Base-by-base conservation (phyloP, 1,140 invertebrate genomes). In the Euschistus heros region DNA sequence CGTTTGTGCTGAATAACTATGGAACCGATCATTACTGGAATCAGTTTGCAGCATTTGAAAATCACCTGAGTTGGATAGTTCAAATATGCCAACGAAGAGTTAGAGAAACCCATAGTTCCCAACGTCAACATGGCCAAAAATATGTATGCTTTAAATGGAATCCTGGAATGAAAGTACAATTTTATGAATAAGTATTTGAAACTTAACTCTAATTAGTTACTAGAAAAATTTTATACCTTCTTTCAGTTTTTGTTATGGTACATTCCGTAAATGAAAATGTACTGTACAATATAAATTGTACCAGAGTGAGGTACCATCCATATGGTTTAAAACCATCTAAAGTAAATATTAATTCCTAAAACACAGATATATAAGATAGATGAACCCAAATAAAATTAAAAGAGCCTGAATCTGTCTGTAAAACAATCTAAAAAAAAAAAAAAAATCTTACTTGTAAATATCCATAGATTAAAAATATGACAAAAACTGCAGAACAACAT, bases 11-110 rank as follows among this genome's bases (percentile, higher is more conserved):
- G 88, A 73, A 97, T 96, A 22, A 97, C 70, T 69, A 96, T 88
- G 68, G 92, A 90, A 54, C 94, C 94, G 67, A 94, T 84, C 70
- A 97, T 81, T 0, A 97, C 94, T 3, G 95, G 95, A 71, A 97
- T 94, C 0, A 98, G 80, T 78, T 98, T 98, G 73, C 95, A 98
- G 74, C 93, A 96, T 77, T 94, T 94, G 73, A 94, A 94, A 70
- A 94, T 93, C n/a, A 94, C 84, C 76, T 84, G 82, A 1, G 91
- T 94, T 20, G 95, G 94, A 77, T 97, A 98, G 76, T 97, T 98
- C 0, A 98, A 77, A 76, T 96, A 96, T 50, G 89, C 92, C n/a
- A 97, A 78, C 7, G 93, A 94, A 14, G 92, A 85, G 78, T 98
- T 97, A 3, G 94, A 97, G 70, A 97, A 83, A 0, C 92, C 92